Conservation (phyloP, 2,888 invertebrate genomes). For the Ormyrus thymus region DNA sequence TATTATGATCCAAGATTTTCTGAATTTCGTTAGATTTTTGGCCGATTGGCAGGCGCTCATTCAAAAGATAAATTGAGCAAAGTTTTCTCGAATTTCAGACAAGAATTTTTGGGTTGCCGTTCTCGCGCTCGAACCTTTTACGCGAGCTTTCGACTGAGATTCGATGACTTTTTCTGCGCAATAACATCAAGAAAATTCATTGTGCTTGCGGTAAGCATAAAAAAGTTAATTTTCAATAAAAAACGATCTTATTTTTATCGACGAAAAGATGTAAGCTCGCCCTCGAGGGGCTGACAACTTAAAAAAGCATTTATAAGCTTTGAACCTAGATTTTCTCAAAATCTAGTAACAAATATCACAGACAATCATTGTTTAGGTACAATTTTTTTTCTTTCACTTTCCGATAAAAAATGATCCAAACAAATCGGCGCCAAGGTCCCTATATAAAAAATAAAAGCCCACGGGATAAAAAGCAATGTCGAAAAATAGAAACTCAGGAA, state of each 20-base stretch:
- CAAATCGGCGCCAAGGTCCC: neutral
- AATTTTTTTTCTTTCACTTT: constrained; percentile 24
- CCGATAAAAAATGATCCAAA: constrained; percentile 16
- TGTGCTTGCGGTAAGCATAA: constrained; percentile 8
- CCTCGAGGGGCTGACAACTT: constrained; percentile 31
- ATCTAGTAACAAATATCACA: constrained; percentile 55
- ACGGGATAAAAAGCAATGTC: neutral
- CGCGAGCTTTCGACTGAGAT: constrained; percentile 40
- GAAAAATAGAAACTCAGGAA: neutral
- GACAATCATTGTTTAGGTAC: constrained; percentile 51
- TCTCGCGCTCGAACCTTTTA: constrained; percentile 36
- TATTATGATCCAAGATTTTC: neutral
- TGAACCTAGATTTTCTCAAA: constrained; percentile 49
- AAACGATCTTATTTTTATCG: neutral
- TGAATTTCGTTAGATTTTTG: neutral
- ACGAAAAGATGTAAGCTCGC: neutral
- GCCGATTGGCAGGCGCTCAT: constrained; percentile 1
- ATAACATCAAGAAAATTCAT: constrained; percentile 2
- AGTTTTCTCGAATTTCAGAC: constrained; percentile 43
- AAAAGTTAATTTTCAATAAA: neutral
- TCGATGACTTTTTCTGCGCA: constrained; percentile 33
- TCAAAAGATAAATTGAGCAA: neutral
- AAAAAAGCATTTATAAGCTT: constrained; percentile 40
- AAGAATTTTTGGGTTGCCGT: constrained; percentile 46
- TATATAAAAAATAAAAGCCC: constrained; percentile 1